Evolutionary conservation across 1,140 invertebrate genomes (phyloP).

Genomic region (Cotesia typhae): DNA sequence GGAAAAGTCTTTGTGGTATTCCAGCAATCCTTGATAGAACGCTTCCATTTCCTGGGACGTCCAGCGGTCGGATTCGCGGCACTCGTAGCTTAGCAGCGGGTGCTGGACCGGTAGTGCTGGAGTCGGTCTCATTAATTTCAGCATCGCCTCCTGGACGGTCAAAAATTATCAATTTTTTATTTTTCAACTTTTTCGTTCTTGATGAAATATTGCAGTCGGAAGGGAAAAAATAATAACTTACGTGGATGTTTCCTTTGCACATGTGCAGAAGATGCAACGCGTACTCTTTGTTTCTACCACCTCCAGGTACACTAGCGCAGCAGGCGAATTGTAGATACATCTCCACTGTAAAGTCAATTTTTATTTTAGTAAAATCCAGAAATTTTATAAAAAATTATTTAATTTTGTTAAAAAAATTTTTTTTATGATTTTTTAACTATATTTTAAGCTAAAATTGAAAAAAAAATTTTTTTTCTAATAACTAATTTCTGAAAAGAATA

Average conservation of each 20-base stretch:
- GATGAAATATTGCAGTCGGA: background rate
- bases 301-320: slow-evolving; percentile 88
- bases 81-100: slow-evolving; percentile 76
- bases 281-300: slow-evolving; percentile 93
- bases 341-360: slow-evolving; percentile 70
- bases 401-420: too few relatives aligned
- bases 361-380: background rate
- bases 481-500: too few relatives aligned
- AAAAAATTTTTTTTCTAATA: too few relatives aligned
- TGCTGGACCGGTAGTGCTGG: slow-evolving; percentile 79
- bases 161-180: too few relatives aligned
- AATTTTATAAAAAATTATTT: too few relatives aligned
- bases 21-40: slow-evolving; percentile 88
- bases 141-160: slow-evolving; percentile 76
- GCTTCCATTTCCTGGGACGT: slow-evolving; percentile 84
- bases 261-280: slow-evolving; percentile 90
- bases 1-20: slow-evolving; percentile 94
- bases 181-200: too few relatives aligned
- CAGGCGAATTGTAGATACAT: slow-evolving; percentile 93
- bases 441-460: too few relatives aligned
- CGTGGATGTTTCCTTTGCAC: slow-evolving; percentile 86
- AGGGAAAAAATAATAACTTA: slow-evolving; percentile 59
- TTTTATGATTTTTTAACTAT: too few relatives aligned
- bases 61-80: slow-evolving; percentile 83
- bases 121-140: slow-evolving; percentile 80